Percentiles rank a stretch among this genome's conserved stretches.
Conservation (phyloP, 2,797 vertebrate genomes). For the Anabas testudineus region DNA sequence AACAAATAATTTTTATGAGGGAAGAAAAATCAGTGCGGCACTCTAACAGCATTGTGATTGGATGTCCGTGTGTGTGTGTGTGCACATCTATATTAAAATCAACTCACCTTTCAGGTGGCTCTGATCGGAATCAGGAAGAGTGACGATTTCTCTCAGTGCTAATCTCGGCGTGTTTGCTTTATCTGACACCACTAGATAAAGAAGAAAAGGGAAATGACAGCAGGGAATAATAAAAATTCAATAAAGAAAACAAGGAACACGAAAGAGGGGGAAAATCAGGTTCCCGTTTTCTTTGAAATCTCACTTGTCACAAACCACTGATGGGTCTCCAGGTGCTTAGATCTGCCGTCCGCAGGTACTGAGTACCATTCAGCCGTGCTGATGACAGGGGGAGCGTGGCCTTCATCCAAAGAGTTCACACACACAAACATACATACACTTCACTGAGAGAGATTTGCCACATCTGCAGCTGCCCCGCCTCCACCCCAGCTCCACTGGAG, state of each 20-base stretch:
- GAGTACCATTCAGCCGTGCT: constrained; percentile 45
- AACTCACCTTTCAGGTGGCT: constrained; percentile 64
- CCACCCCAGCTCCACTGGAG: constrained; percentile 51
- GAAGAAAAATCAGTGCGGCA: constrained; percentile 30
- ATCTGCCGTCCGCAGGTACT: constrained; percentile 37
- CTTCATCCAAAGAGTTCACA: constrained; percentile 49
- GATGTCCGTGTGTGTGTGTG: constrained; percentile 51
- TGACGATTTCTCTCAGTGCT: constrained; percentile 70
- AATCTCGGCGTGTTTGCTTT: constrained; percentile 75
- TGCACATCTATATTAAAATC: constrained; percentile 86
- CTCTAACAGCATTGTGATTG: constrained; percentile 45
- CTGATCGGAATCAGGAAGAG: constrained; percentile 74
- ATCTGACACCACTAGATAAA: constrained; percentile 73
- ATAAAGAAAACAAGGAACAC: constrained; percentile 50
- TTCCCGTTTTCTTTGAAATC: constrained; percentile 41
- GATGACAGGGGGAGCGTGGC: constrained; percentile 38
- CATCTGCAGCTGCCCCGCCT: constrained; percentile 50
- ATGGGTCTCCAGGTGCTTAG: constrained; percentile 48
- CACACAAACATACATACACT: constrained; percentile 30
- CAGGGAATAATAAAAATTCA: constrained; percentile 63
- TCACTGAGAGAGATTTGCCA: constrained; percentile 24
- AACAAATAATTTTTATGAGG: constrained; percentile 32
- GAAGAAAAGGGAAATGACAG: constrained; percentile 77
- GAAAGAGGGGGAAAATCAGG: not conserved
- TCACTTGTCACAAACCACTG: constrained; percentile 35